Evolutionary conservation across 2,888 invertebrate genomes (phyloP).

Genomic region (Cremastinae sp.): DNA sequence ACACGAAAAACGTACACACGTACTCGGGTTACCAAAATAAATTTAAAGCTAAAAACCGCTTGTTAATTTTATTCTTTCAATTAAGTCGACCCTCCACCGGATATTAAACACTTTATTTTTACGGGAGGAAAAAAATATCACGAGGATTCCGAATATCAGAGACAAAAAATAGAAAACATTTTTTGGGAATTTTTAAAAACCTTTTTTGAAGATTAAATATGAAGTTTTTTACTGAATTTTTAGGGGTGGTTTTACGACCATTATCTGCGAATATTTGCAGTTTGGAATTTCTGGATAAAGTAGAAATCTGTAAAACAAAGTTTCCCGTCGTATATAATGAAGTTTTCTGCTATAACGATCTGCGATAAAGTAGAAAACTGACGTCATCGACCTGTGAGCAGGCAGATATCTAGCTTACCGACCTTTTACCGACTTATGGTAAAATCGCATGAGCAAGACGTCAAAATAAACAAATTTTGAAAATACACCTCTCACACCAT

Average conservation of each 20-base stretch:
- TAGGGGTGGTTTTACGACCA: conserved; percentile 7
- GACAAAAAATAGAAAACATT: conserved; percentile 2
- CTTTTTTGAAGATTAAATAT: too few relatives aligned
- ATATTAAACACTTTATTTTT: conserved; percentile 48
- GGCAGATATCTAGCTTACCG: neutral
- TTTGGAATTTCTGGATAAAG: neutral
- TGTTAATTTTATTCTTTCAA: conserved; percentile 20
- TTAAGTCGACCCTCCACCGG: conserved; percentile 46
- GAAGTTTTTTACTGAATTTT: conserved; percentile 10
- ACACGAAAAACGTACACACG: neutral
- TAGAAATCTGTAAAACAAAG: conserved; percentile 2
- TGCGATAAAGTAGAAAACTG: conserved; percentile 1
- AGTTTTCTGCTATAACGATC: neutral
- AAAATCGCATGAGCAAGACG: too few relatives aligned
- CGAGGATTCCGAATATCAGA: too few relatives aligned
- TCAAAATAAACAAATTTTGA: too few relatives aligned
- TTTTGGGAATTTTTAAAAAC: neutral
- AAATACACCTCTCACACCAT: too few relatives aligned
- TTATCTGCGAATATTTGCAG: conserved; percentile 8
- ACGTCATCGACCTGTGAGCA: neutral
- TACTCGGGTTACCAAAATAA: conserved; percentile 58
- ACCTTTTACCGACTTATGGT: conserved; percentile 11
- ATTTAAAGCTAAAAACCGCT: conserved; percentile 55
- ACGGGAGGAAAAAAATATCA: conserved; percentile 18
- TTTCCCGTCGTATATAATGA: conserved; percentile 8